phyloP scores from a whole-genome alignment of 2,113 vertebrate genomes.

The Grus americana region DNA sequence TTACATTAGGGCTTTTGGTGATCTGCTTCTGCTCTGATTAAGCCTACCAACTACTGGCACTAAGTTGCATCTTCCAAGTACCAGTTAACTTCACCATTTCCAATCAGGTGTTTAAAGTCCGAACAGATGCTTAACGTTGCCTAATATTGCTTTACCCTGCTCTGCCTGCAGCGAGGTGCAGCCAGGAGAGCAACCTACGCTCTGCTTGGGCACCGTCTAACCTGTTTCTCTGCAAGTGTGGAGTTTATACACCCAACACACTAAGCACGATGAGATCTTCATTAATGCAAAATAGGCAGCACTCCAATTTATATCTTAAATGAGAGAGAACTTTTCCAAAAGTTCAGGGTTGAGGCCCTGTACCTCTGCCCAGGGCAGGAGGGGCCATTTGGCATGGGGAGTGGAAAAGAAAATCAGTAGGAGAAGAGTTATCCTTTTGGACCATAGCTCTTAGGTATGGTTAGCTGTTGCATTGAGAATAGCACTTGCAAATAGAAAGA shows the following conservation, averaged over 20 bases:
- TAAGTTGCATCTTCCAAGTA: not conserved
- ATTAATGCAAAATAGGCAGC: not conserved
- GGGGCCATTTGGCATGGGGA: not conserved
- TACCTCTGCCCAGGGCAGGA: not conserved
- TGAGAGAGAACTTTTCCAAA: not conserved
- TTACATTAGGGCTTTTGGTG: not conserved
- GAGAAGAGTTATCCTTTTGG: not conserved
- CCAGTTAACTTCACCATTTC: not conserved
- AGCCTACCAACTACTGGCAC: not conserved
- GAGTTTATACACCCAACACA: not conserved
- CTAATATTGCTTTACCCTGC: not conserved
- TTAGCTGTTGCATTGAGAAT: not conserved
- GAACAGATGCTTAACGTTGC: not conserved
- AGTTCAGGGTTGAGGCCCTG: not conserved
- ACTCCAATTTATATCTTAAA: not conserved
- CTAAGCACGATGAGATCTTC: not conserved
- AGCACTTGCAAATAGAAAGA: not conserved
- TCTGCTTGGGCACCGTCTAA: not conserved
- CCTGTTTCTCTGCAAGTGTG: not conserved
- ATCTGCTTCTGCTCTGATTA: not conserved
- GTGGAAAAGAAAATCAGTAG: not conserved
- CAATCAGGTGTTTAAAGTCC: not conserved
- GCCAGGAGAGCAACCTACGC: accelerated
- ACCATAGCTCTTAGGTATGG: not conserved
- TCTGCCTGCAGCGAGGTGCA: accelerated